Evolutionary conservation across 2,113 vertebrate species (phyloP).

Genomic region (Symphodus melops): DNA sequence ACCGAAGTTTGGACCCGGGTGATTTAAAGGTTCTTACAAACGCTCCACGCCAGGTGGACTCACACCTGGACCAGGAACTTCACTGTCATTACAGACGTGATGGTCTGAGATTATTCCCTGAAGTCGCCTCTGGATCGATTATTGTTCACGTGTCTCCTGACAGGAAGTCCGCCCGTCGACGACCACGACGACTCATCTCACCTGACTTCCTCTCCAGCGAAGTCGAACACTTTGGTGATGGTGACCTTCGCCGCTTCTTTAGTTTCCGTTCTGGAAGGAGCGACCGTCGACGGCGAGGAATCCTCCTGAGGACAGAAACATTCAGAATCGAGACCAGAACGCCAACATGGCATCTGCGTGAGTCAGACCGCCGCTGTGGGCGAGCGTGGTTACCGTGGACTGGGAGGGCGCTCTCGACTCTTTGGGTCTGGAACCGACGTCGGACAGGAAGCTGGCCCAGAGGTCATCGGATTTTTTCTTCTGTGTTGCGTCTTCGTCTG

Average conservation of each 20-base stretch:
- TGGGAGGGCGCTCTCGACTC: not conserved
- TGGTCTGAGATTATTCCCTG: too few relatives aligned
- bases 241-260: slow-evolving; percentile 87
- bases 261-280: slow-evolving; percentile 30
- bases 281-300: slow-evolving; percentile 34
- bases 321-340: too few relatives aligned
- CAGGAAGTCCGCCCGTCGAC: too few relatives aligned
- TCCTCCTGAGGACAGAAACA: slow-evolving; percentile 70
- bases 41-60: too few relatives aligned
- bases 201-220: slow-evolving; percentile 95
- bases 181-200: slow-evolving; percentile 67
- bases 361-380: too few relatives aligned
- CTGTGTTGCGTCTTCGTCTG: slow-evolving; percentile 53
- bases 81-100: too few relatives aligned
- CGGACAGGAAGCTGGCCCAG: slow-evolving; percentile 96
- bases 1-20: too few relatives aligned
- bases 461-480: slow-evolving; percentile 94
- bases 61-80: too few relatives aligned
- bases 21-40: too few relatives aligned
- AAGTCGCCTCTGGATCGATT: too few relatives aligned
- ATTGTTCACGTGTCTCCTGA: too few relatives aligned
- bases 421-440: slow-evolving; percentile 89
- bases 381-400: slow-evolving; percentile 39
- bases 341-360: too few relatives aligned
- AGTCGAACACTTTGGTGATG: slow-evolving; percentile 95